A percentile compares a stretch with the other conserved stretches of the same genome.
Evolutionary conservation across 2,113 vertebrate genomes (phyloP).

Genomic region (Sceloporus tristichus): DNA sequence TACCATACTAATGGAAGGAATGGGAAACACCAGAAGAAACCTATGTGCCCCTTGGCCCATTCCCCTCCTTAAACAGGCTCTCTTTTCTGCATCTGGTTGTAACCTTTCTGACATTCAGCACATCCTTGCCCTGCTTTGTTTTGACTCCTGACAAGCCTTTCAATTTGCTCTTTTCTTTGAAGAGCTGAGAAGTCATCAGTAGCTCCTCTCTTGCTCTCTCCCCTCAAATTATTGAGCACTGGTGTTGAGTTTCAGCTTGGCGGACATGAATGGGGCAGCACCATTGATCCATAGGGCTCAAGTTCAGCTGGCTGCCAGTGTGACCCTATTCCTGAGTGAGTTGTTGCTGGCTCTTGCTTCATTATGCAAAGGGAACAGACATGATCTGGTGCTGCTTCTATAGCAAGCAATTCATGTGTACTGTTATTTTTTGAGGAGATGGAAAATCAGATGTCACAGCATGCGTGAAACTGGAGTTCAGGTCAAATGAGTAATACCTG

Average conservation of each 20-base stretch:
- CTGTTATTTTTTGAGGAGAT: not conserved
- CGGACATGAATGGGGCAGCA: constrained; percentile 63
- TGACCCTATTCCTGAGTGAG: constrained; percentile 40
- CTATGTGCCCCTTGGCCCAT: not conserved
- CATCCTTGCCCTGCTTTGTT: constrained; percentile 81
- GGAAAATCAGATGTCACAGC: not conserved
- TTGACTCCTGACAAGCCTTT: constrained; percentile 92
- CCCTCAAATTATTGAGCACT: constrained; percentile 85
- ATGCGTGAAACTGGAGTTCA: not conserved
- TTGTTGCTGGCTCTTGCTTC: constrained; percentile 21
- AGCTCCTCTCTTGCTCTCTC: constrained; percentile 70
- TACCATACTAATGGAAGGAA: not conserved
- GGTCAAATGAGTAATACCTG: not conserved
- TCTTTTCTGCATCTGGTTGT: constrained; percentile 61
- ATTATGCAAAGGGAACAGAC: not conserved
- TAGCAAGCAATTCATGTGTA: not conserved
- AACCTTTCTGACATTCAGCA: constrained; percentile 71
- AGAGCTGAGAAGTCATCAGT: constrained; percentile 87
- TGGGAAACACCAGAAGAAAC: not conserved
- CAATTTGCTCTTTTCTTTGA: constrained; percentile 93
- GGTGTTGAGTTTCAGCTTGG: constrained; percentile 79
- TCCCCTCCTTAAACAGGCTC: not conserved
- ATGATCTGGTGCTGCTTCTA: constrained; percentile 7
- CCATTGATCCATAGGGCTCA: constrained; percentile 84
- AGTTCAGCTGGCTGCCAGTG: constrained; percentile 76